Base-by-base conservation (phyloP, 2,797 vertebrate species). In the Galaxias olidus region DNA sequence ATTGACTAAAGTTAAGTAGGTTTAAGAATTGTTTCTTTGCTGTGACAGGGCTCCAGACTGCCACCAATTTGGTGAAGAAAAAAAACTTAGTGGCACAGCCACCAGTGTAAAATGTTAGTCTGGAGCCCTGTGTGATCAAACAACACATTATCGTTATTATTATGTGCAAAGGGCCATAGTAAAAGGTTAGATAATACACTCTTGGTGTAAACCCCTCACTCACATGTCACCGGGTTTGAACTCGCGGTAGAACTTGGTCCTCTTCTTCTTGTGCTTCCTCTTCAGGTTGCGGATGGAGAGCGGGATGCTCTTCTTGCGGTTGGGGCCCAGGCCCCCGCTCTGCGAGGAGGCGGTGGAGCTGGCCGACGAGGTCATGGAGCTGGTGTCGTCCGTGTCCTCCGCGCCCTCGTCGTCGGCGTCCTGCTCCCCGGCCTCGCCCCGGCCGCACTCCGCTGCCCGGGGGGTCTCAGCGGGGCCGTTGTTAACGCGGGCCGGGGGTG, bases 261-360 rank as follows among this genome's bases (percentile, higher is more conserved):
- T 92, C 92, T 98, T 99, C 88, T 98, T 95, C 91, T 98, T 99
- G 90, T 98, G 97, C 73, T 98, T 99, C 63, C 95, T 91, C 86
- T 98, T 99, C 63, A 99, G 86, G 85, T 98, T 99, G 64, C 95
- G 95, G 84, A 99, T 97, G 42, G 96, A 98, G 4, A 99, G 91
- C 0, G 97, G 97, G 76, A 97, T 95, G 84, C 96, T 97, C 62
- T 98, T 98, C 84, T 94, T 98, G 11, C 96, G 94, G 54, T 93
- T 85, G 0, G 91, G 84, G 57, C 93, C 94, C 0, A 93, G 91
- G 0, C 95, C 94, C 43, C 95, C 94, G 0, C 96, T 98, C 87
- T 98, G 96, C 10, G 96, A 96, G 0, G 97, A 98, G 8, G 96
- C 94, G 0, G 96, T 98, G 74, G 96, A 98, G 87, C 97, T 98